A percentile compares a stretch with the other conserved stretches of the same genome.
Evolutionary conservation across 2,888 invertebrate species (phyloP).

Genomic region (Eristalinus sepulchralis): DNA sequence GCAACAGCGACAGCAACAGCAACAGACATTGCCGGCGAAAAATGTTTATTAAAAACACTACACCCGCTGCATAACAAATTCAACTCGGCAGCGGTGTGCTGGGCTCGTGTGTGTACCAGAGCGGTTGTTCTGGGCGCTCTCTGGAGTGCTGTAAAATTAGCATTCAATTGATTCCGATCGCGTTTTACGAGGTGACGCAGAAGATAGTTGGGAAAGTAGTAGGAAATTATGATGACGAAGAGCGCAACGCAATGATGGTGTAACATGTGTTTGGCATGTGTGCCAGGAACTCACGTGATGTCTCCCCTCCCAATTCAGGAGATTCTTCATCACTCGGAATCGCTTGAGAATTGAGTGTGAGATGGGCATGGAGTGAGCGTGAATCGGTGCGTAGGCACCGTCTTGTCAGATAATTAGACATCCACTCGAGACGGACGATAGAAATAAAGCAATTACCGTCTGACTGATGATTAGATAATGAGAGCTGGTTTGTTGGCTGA

Average conservation of each 20-base stretch:
- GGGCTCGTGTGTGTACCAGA: neutral
- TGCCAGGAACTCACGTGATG: neutral
- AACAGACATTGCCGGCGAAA: slow-evolving; percentile 32
- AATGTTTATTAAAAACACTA: slow-evolving; percentile 68
- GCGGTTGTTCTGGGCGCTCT: slow-evolving; percentile 34
- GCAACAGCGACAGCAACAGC: neutral
- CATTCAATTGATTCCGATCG: slow-evolving; percentile 70
- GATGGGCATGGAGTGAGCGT: slow-evolving; percentile 62
- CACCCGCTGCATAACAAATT: slow-evolving; percentile 70
- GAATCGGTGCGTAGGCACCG: neutral
- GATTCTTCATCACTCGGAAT: neutral
- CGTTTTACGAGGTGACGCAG: slow-evolving; percentile 24
- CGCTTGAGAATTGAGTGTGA: slow-evolving; percentile 64
- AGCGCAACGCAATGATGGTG: slow-evolving; percentile 7
- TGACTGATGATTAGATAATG: slow-evolving; percentile 56
- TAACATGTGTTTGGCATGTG: slow-evolving; percentile 55
- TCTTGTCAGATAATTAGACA: slow-evolving; percentile 49
- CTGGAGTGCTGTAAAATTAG: slow-evolving; percentile 62
- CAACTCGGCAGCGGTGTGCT: slow-evolving; percentile 2
- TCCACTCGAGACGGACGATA: slow-evolving; percentile 14
- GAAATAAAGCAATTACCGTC: slow-evolving; percentile 28
- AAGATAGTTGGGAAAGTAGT: neutral
- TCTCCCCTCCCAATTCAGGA: too few relatives aligned
- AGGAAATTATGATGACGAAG: neutral
- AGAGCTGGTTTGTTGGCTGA: neutral